Base-by-base conservation (phyloP, 2,113 vertebrate genomes). In the Pelobates fuscus region DNA sequence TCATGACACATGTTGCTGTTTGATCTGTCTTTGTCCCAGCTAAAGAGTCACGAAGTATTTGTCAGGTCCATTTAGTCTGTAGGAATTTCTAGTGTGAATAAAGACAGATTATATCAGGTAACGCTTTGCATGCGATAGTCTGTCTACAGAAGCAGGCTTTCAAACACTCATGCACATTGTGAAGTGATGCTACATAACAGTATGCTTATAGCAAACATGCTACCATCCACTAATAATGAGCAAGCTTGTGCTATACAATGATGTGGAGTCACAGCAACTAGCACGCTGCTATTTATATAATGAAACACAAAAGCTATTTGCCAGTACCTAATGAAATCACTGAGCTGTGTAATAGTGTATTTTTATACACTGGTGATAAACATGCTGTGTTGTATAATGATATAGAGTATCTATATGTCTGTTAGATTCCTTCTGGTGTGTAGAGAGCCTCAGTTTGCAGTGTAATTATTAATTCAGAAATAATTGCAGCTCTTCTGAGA, bases 381-480 rank as follows among this genome's bases (percentile, higher is more conserved):
- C n/a, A n/a, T n/a, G 21, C 63, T 46, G 32, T 65, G 11, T 66
- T 66, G 10, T 66, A 66, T 25, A 46, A 23, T 57, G 54, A 46
- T 66, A 18, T 2, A 18, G 29, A 49, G 49, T 27, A 64, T 78
- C 29, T 21, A 43, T 37, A 7, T 44, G 29, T 14, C 41, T 44
- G 21, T 25, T n/a, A 62, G 44, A 43, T 24, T 52, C 30, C 58
- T 65, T 57, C 65, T 23, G 24, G 21, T 57, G 46, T 29, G 21
- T 37, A 46, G 52, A 67, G 21, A 66, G 62, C 64, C 58, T 30
- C 26, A 18, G 58, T 59, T 57, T 41, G 21, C 71, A 27, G 30
- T 49, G 54, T 67, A 75, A 75, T 75, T 66, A 75, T 75, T 59
- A 75, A 75, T 75, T 75, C 63, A 66, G 52, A 74, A 65, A 74